A percentile compares a stretch with the other conserved stretches of the same genome.
Conservation (phyloP, 1,140 invertebrate species). For the Drosophila bifasciata region DNA sequence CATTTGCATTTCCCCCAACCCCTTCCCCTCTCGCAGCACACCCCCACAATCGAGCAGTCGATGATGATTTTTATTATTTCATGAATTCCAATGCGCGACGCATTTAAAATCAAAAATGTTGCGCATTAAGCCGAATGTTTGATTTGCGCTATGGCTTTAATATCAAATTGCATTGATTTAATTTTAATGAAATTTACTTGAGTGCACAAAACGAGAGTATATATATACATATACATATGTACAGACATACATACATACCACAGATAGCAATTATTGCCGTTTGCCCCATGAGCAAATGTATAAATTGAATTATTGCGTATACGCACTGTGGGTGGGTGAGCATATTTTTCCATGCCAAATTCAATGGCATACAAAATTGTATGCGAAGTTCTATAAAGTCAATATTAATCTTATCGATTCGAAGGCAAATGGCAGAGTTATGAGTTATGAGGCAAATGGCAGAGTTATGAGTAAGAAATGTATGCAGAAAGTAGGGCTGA, state of each 20-base stretch:
- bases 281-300: conserved; percentile 43
- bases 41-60: background rate
- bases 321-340: conserved; percentile 40
- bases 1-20: conserved; percentile 42
- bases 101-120: conserved; percentile 81
- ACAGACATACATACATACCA: background rate
- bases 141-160: conserved; percentile 76
- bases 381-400: conserved; percentile 22
- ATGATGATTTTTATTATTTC: conserved; percentile 77
- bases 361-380: conserved; percentile 19
- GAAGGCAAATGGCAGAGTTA: conserved; percentile 16
- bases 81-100: conserved; percentile 69
- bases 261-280: conserved; percentile 57
- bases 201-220: conserved; percentile 30
- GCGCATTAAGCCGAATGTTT: conserved; percentile 76
- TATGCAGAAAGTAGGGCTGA: too few relatives aligned
- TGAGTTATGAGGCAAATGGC: too few relatives aligned
- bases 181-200: conserved; percentile 78
- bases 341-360: conserved; percentile 3
- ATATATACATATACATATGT: conserved; percentile 7
- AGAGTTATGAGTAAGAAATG: too few relatives aligned
- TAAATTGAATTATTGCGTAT: conserved; percentile 67
- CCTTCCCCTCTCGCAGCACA: background rate
- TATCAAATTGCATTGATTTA: conserved; percentile 77
- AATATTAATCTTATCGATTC: conserved; percentile 45